Percentiles rank a stretch among this genome's conserved stretches.
phyloP scores from a whole-genome alignment of 1,140 invertebrate genomes.

The Drosophila burlai region DNA sequence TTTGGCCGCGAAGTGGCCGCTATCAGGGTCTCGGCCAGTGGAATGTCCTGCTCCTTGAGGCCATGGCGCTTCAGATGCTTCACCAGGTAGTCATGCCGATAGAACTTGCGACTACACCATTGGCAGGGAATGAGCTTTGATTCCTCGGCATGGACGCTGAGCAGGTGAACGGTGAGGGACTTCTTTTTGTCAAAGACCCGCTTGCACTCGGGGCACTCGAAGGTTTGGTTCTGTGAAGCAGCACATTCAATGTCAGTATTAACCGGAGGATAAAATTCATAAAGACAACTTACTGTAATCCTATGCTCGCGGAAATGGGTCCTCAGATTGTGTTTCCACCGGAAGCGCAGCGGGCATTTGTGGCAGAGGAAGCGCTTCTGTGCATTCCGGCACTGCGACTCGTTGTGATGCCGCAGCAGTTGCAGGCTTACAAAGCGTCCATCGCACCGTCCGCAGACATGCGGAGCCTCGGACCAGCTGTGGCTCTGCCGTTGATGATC shows the following conservation, averaged over 20 bases:
- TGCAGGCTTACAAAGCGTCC: slow-evolving; percentile 69
- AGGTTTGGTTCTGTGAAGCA: slow-evolving; percentile 67
- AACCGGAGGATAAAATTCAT: neutral
- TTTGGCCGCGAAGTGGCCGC: slow-evolving; percentile 68
- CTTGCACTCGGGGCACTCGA: slow-evolving; percentile 85
- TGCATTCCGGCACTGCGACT: slow-evolving; percentile 74
- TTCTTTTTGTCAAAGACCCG: slow-evolving; percentile 86
- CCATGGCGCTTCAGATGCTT: slow-evolving; percentile 76
- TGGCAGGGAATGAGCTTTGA: slow-evolving; percentile 85
- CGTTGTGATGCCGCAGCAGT: slow-evolving; percentile 71
- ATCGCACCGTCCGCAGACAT: slow-evolving; percentile 76
- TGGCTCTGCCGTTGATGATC: slow-evolving; percentile 70
- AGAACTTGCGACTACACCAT: slow-evolving; percentile 86
- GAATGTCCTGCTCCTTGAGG: slow-evolving; percentile 64
- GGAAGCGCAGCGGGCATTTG: slow-evolving; percentile 76
- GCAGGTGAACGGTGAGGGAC: slow-evolving; percentile 86
- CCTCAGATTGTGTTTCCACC: slow-evolving; percentile 79
- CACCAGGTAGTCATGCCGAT: slow-evolving; percentile 85
- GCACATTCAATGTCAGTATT: neutral
- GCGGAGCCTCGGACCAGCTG: slow-evolving; percentile 71
- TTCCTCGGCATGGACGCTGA: slow-evolving; percentile 85
- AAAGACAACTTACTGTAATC: slow-evolving; percentile 45
- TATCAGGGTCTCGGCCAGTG: slow-evolving; percentile 71
- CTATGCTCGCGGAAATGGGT: slow-evolving; percentile 67
- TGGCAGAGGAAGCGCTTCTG: slow-evolving; percentile 75